Evolutionary conservation across 2,797 vertebrate species (phyloP).

Genomic region (Gadopsis marmoratus): DNA sequence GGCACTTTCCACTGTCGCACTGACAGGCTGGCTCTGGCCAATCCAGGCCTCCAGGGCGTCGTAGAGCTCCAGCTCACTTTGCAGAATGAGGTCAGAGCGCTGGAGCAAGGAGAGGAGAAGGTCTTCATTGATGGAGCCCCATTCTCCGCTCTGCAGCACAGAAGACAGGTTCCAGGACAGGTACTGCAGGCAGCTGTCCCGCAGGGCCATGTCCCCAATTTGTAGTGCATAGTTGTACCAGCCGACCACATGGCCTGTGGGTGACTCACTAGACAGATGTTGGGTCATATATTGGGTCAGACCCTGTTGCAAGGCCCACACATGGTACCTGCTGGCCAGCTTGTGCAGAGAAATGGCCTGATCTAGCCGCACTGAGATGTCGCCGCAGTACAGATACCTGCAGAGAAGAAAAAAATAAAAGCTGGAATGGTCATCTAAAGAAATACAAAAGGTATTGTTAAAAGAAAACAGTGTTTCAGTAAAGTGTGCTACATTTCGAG

Average conservation of each 20-base stretch:
- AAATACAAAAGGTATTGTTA: conserved; percentile 7
- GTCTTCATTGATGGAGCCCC: conserved; percentile 91
- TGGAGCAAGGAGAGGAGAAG: conserved; percentile 92
- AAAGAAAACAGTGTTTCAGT: conserved; percentile 14
- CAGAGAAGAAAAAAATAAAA: conserved; percentile 21
- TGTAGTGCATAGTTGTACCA: conserved; percentile 96
- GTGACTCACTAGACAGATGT: conserved; percentile 92
- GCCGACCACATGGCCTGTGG: conserved; percentile 91
- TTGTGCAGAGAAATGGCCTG: conserved; percentile 94
- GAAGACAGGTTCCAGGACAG: conserved; percentile 97
- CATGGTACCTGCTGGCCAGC: conserved; percentile 93
- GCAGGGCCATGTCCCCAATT: conserved; percentile 87
- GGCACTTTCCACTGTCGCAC: conserved; percentile 84
- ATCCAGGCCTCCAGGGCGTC: conserved; percentile 93
- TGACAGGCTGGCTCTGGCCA: conserved; percentile 85
- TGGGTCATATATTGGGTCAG: conserved; percentile 94
- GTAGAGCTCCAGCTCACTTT: conserved; percentile 94
- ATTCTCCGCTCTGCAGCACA: conserved; percentile 90
- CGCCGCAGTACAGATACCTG: conserved; percentile 96
- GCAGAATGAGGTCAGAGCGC: conserved; percentile 94
- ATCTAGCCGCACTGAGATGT: conserved; percentile 90
- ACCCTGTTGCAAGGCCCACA: conserved; percentile 90
- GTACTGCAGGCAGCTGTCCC: conserved; percentile 95
- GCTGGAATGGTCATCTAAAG: conserved; percentile 9
- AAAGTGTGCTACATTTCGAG: conserved; percentile 30